phyloP scores from a whole-genome alignment of 30 jellyfish, hydroid and myxozoan genomes.

The Aurelia sp. region DNA sequence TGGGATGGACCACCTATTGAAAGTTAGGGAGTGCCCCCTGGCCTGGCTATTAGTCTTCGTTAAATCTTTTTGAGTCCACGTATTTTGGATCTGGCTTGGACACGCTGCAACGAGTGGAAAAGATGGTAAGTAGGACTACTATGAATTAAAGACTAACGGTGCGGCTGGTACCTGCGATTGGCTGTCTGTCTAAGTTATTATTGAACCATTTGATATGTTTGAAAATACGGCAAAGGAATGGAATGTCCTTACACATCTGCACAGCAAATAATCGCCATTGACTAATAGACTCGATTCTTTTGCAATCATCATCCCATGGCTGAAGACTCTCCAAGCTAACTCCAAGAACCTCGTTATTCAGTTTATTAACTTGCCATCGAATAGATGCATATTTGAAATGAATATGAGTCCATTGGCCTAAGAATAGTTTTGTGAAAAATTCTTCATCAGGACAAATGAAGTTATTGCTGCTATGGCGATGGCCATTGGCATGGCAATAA shows the following conservation, averaged over 20 bases:
- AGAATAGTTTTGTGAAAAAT: conserved; percentile 31
- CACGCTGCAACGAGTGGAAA: no score
- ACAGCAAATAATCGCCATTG: conserved; percentile 55
- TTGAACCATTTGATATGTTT: conserved; percentile 23
- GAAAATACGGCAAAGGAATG: background rate
- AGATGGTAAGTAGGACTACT: no score
- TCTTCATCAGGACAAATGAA: conserved; percentile 69
- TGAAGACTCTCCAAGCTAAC: conserved; percentile 45
- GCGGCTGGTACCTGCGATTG: no score
- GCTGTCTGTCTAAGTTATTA: no score
- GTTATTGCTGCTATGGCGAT: conserved; percentile 4
- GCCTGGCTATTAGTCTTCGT: no score
- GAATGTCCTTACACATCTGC: conserved; percentile 42
- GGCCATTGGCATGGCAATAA: conserved; percentile 9
- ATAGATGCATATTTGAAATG: conserved; percentile 61
- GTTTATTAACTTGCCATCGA: conserved; percentile 60
- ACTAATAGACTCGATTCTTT: conserved; percentile 1
- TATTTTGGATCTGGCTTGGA: no score
- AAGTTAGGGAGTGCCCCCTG: no score
- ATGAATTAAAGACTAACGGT: no score
- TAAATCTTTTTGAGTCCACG: no score
- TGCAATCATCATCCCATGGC: conserved; percentile 64
- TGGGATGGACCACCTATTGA: no score
- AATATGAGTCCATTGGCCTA: conserved; percentile 69
- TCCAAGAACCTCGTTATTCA: conserved; percentile 17